Base-by-base conservation (phyloP, 2,113 vertebrate species). In the Prinia subflava region DNA sequence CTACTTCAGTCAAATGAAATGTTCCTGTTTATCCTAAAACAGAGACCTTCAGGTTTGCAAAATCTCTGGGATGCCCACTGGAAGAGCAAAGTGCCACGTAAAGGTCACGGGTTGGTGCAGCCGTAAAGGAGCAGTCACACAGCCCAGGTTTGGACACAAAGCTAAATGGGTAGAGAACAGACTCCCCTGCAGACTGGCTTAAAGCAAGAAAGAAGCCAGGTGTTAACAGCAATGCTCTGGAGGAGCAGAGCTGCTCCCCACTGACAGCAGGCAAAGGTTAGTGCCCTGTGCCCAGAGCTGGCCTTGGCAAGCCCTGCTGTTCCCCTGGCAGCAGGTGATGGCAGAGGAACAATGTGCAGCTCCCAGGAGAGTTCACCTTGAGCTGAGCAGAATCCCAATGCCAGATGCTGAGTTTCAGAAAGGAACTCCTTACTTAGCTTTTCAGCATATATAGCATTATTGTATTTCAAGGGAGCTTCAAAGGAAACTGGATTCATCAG, bases 261-360 rank as follows among this genome's bases (percentile, higher is more conserved):
- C 50, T 57, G 94, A 63, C 71, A 81, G 74, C 71, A 90, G 88
- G 67, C 75, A 96, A 93, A 96, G 96, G 95, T 93, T 69, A 94
- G 75, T 62, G 92, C 79, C 85, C 88, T 0, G 2, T 85, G 79
- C 92, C 96, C 92, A 94, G 60, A 80, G 79, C 79, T 42, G 85
- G 90, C 88, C 88, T 49, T 11, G 70, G 70, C 47, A 78, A 82
- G n/a, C 17, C 63, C 89, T 2, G 17, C 67, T 56, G 74, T 42
- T 42, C 78, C 41, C 52, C 41, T 22, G 5, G 23, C 81, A 91
- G 87, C 42, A 25, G 49, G n/a, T 0, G 10, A 46, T 25, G 70
- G 46, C 87, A 86, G 56, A 70, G 76, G 41, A 86, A 64, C 2
- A n/a, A 44, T 9, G 16, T 5, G 15, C 4, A 19, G 79, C 73